Evolutionary conservation across 2,113 vertebrate species (phyloP), one percentile per base, ranked within the genome.

Genomic region (Puma concolor): DNA sequence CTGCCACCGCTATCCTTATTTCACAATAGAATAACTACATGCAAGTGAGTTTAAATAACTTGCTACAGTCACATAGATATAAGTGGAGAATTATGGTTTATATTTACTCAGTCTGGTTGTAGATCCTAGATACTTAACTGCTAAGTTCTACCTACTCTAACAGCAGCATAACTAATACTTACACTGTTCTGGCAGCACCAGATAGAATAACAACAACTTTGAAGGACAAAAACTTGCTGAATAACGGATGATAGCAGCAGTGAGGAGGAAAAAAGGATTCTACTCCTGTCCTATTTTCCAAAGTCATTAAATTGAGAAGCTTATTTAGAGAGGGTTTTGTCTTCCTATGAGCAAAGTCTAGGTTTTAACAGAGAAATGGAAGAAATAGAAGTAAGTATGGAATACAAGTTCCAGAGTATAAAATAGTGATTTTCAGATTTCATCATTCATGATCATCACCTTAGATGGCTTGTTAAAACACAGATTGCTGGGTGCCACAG

Each of bases 401-500:
- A 52, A 92, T 89, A 60, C 14, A 72, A 50, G 23, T 67, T 69
- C 10, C 50, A 91, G 27, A 66, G 52, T 38, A 48, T 48, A 84
- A 31, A 54, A 23, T 27, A 36, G 4, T 27, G 23, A 14, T 77
- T 57, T n/a, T 23, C 31, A 66, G 25, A 69, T 13, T 76, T 48
- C 13, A 25, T 29, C 16, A 44, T 17, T 6, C 4, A 5, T 33
- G 1, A 36, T 36, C 29, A 74, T 33, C 44, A 85, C 4, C 15
- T 31, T 27, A 10, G 27, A 8, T 7, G 21, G 0, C 1, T 44
- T 72, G 11, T 66, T 79, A 41, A 25, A 38, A 64, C 66, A 76
- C 1, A 36, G 8, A 36, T 6, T 36, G 0, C 16, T 29, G 11
- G 6, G 16, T 5, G 0, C 23, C n/a, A 29, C 36, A 80, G 14